phyloP scores from a whole-genome alignment of 2,888 invertebrate species.

The Syrista parreyssii region DNA sequence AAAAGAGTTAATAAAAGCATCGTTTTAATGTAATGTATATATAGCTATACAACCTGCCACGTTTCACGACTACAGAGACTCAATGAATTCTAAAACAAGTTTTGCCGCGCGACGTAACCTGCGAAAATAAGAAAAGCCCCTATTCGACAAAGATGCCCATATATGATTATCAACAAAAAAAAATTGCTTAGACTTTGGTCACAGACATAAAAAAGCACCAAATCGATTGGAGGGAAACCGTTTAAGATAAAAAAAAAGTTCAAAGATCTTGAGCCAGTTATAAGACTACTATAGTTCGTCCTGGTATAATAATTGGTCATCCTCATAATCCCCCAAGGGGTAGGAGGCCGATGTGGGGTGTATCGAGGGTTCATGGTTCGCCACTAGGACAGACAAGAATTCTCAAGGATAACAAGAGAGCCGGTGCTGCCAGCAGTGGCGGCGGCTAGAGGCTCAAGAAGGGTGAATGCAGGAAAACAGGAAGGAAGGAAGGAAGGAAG shows the following conservation, averaged over 20 bases:
- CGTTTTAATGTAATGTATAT: conserved; percentile 44
- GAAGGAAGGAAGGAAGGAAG: conserved; percentile 5
- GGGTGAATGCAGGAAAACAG: neutral
- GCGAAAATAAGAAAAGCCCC: too few species aligned
- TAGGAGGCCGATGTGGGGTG: conserved; percentile 23
- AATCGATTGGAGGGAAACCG: neutral
- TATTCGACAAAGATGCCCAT: too few species aligned
- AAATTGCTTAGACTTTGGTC: too few species aligned
- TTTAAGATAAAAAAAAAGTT: neutral
- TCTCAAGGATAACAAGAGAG: neutral
- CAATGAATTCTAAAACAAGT: too few species aligned
- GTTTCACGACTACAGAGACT: neutral
- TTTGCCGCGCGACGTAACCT: too few species aligned
- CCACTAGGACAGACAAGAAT: conserved; percentile 2
- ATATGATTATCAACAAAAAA: too few species aligned
- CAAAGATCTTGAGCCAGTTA: conserved; percentile 13
- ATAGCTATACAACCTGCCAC: conserved; percentile 23
- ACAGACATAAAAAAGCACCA: neutral
- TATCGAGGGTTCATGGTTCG: conserved; percentile 27
- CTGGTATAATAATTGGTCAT: conserved; percentile 49
- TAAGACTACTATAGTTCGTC: conserved; percentile 37
- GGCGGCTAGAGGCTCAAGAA: neutral
- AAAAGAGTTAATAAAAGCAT: conserved; percentile 59
- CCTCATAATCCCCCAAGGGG: conserved; percentile 39
- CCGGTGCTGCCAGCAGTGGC: neutral